Evolutionary conservation across 1,140 invertebrate genomes (phyloP).

Genomic region (Myzus persicae): DNA sequence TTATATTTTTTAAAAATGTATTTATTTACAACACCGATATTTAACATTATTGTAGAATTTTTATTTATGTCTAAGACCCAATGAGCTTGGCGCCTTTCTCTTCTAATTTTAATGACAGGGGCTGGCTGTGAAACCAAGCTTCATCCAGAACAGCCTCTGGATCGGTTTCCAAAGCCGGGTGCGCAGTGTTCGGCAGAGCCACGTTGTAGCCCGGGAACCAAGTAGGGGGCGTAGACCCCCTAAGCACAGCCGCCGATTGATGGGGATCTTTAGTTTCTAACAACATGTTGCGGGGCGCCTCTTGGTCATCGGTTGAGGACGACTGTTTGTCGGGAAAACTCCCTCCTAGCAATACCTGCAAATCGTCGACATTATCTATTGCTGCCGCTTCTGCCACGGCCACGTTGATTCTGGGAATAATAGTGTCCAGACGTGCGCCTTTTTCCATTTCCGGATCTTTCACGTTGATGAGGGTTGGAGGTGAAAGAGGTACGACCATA

Average conservation of each 20-base stretch:
- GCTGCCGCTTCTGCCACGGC: not conserved
- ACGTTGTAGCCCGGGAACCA: constrained; percentile 52
- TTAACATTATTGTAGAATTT: not conserved
- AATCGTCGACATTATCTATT: constrained; percentile 8
- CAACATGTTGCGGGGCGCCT: not conserved
- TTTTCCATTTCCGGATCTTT: constrained; percentile 41
- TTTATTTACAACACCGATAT: not conserved
- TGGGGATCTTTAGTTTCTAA: not conserved
- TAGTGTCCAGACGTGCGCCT: not conserved
- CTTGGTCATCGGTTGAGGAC: not conserved
- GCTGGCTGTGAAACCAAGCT: constrained; percentile 51
- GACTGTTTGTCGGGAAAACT: not conserved
- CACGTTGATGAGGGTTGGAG: not conserved
- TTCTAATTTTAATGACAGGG: constrained; percentile 25
- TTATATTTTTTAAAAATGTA: no score
- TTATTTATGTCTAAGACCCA: constrained; percentile 23
- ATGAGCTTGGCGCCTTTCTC: constrained; percentile 43
- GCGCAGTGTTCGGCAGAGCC: constrained; percentile 21
- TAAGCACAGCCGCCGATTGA: constrained; percentile 20
- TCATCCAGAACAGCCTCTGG: constrained; percentile 7
- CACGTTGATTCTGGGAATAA: not conserved
- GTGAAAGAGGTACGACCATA: constrained; percentile 4
- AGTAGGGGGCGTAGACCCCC: constrained; percentile 22
- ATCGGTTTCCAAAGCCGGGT: not conserved
- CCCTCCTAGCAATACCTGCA: constrained; percentile 7